These are phyloP conservation scores for Andrena marginata DNA, from an alignment of 2,888 invertebrate genomes.

Conservation along the genomic window DNA sequence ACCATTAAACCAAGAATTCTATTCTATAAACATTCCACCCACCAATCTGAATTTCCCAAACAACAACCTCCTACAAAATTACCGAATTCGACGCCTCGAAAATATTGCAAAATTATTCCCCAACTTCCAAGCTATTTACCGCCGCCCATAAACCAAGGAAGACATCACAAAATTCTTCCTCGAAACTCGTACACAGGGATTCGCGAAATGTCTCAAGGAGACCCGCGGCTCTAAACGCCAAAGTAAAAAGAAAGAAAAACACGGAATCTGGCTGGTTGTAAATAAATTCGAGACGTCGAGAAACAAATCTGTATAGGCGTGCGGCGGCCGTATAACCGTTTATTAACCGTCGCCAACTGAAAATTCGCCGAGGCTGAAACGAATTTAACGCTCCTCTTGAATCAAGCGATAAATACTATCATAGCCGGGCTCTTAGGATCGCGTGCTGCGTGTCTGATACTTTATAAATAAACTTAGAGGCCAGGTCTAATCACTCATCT, in stretches of 20 bases:
- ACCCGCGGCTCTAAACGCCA: not conserved
- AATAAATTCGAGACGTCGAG: constrained; percentile 13
- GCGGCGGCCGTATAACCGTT: not conserved
- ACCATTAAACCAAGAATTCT: too few species aligned
- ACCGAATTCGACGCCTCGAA: too few species aligned
- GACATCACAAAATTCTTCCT: not conserved
- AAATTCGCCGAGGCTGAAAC: constrained; percentile 19
- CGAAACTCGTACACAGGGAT: constrained; percentile 6
- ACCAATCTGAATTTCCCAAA: too few species aligned
- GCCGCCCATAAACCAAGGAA: not conserved
- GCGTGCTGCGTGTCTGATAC: constrained; percentile 37
- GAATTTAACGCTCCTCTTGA: constrained; percentile 35
- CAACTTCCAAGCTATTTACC: not conserved
- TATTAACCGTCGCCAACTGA: constrained; percentile 20
- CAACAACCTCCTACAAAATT: too few species aligned
- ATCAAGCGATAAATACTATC: constrained; percentile 43
- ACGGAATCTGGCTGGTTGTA: not conserved
- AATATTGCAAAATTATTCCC: not conserved
- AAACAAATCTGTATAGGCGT: constrained; percentile 1
- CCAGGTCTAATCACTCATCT: constrained; percentile 1
- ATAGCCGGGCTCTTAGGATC: constrained; percentile 24
- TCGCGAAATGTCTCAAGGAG: constrained; percentile 26
- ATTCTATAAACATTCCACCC: too few species aligned
- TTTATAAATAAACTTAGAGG: constrained; percentile 51
- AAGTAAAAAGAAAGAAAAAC: not conserved